A percentile compares a stretch with the other conserved stretches of the same genome.
phyloP scores from a whole-genome alignment of 2,113 vertebrate species.

The Corvus cornix region DNA sequence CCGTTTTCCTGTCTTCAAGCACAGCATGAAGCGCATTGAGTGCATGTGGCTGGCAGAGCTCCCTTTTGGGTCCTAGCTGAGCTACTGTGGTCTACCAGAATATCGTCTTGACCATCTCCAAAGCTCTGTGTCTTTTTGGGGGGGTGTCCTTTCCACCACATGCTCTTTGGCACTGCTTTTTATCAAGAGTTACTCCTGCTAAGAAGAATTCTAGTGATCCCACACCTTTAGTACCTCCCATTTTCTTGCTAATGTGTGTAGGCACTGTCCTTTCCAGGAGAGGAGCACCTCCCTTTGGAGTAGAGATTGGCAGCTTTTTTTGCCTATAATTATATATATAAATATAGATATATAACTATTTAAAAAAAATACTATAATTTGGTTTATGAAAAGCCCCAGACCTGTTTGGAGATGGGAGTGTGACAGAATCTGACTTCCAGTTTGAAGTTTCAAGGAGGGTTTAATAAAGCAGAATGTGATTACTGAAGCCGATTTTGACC shows the following conservation, averaged over 20 bases:
- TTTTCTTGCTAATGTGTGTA: neutral
- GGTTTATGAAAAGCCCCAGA: neutral
- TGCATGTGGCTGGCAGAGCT: neutral
- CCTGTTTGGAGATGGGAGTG: neutral
- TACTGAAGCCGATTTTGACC: neutral
- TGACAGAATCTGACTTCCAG: neutral
- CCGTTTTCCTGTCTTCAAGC: neutral
- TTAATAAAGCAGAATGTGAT: conserved; percentile 24
- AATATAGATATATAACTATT: accelerated
- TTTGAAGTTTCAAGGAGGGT: neutral
- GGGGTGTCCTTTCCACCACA: neutral
- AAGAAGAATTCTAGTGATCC: neutral
- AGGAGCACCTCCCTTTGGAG: neutral
- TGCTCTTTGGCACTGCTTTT: neutral
- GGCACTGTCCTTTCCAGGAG: neutral
- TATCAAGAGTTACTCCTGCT: neutral
- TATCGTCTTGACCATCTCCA: neutral
- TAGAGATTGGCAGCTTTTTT: neutral
- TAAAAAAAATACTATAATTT: no score
- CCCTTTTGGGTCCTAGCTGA: neutral
- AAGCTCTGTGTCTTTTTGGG: neutral
- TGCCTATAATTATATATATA: neutral
- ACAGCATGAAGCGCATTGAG: neutral
- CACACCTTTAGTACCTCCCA: neutral
- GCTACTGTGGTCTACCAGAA: neutral